Percentiles rank a stretch among this genome's conserved stretches.
phyloP scores from a whole-genome alignment of 2,797 vertebrate genomes.

The Neomorphus geoffroyi region DNA sequence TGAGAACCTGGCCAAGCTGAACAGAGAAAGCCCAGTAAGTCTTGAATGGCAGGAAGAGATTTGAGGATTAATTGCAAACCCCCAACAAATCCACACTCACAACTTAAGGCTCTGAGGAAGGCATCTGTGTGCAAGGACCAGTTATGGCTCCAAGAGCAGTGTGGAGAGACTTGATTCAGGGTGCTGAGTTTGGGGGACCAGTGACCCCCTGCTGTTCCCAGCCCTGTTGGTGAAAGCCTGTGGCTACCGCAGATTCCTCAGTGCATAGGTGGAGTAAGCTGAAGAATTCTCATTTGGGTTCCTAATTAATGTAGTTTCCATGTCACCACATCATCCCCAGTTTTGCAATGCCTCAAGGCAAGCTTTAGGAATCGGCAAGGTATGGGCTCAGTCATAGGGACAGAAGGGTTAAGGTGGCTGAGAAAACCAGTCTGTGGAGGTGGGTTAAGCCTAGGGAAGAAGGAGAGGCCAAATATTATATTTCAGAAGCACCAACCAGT shows the following conservation, averaged over 20 bases:
- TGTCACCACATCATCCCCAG: neutral
- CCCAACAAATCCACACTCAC: neutral
- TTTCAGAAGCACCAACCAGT: conserved; percentile 13
- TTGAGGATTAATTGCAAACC: neutral
- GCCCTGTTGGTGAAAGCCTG: neutral
- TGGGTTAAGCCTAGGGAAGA: neutral
- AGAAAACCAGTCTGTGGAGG: neutral
- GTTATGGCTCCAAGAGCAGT: neutral
- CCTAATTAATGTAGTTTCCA: neutral
- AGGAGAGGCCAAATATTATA: neutral
- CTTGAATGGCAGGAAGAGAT: neutral
- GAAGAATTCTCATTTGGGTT: neutral
- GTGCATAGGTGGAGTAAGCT: neutral
- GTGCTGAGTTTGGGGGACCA: neutral
- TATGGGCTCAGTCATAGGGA: neutral
- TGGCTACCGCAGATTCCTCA: neutral
- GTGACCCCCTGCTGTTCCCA: neutral
- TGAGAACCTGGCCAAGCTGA: neutral
- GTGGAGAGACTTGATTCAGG: neutral
- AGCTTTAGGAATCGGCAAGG: neutral
- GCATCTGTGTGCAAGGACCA: neutral
- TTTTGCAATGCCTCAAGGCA: neutral
- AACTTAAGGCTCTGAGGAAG: neutral
- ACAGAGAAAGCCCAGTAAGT: neutral
- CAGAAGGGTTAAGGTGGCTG: neutral